Evolutionary conservation across 2,113 vertebrate genomes (phyloP), one percentile per base, ranked within the genome.

Genomic region (Barbus barbus): DNA sequence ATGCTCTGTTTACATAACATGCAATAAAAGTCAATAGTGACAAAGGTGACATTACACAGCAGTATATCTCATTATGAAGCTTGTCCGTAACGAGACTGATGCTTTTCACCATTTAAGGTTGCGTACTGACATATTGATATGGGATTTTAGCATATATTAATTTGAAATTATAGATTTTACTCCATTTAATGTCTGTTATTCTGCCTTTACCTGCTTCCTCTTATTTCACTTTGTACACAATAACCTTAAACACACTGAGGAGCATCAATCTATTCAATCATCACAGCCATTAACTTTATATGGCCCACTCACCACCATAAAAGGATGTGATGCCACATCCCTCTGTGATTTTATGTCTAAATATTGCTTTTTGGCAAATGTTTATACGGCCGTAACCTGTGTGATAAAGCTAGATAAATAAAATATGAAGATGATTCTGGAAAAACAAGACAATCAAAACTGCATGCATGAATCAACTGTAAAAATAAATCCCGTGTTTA

Each of bases 401-500:
- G 38, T 24, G 38, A 44, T 73, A 1, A 44, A 72, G 4, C 69
- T 24, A n/a, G 13, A 24, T 44, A 41, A 72, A 67, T 36, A 69
- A 38, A 71, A 33, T 11, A 71, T 71, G 20, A 22, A 69, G 8
- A 56, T 56, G 18, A 56, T 20, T 71, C 71, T 24, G 5, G 22
- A 44, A n/a, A 72, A 44, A 72, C 0, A 72, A 78, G 75, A 22
- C 75, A 60, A 22, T 38, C 5, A 78, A 78, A 36, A 16, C 53
- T 4, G 75, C 31, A 73, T 74, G 22, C 53, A 58, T 58, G 53
- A 58, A 58, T 51, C 26, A 79, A 6, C 18, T 72, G 76, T 83
- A 84, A 85, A 88, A 88, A 86, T 78, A 69, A 22, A 33, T 72
- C 73, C n/a, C 36, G 44, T n/a, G 84, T 88, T 88, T 86, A 88